Conservation (phyloP, 2,888 invertebrate species). For the Diabrotica balteata region DNA sequence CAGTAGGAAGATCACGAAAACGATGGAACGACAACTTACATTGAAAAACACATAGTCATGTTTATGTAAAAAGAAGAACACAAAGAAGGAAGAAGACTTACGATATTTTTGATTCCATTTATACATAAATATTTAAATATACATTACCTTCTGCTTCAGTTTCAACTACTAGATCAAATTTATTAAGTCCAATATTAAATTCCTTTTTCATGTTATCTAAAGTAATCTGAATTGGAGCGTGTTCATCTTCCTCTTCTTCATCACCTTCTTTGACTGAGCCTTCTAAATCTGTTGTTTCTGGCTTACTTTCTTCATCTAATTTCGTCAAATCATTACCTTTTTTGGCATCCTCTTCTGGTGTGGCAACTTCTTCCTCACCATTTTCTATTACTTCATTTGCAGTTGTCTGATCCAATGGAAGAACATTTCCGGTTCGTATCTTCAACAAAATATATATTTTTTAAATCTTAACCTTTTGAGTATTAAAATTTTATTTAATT, state of each 20-base stretch:
- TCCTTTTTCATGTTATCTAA: slow-evolving; percentile 50
- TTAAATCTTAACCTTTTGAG: no score
- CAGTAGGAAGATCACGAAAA: no score
- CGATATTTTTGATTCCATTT: no score
- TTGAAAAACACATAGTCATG: no score
- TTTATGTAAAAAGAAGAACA: no score
- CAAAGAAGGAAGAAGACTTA: no score
- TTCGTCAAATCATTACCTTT: not conserved
- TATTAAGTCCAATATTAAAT: slow-evolving; percentile 55
- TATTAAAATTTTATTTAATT: no score
- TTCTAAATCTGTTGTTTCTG: slow-evolving; percentile 2
- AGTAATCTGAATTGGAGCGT: slow-evolving; percentile 39
- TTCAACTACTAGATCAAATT: slow-evolving; percentile 45
- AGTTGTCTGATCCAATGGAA: slow-evolving; percentile 8
- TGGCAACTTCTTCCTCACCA: not conserved
- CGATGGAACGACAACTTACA: no score
- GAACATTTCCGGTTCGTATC: slow-evolving; percentile 5
- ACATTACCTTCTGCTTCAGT: slow-evolving; percentile 38
- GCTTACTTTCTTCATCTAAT: not conserved
- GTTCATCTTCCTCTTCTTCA: slow-evolving; percentile 25
- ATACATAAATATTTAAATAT: no score
- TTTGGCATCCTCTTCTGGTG: not conserved
- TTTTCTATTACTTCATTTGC: not conserved
- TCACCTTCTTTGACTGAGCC: slow-evolving; percentile 24
- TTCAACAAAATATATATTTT: not conserved